phyloP scores from a whole-genome alignment of 2,888 invertebrate genomes.

The Orthonevra nobilis region DNA sequence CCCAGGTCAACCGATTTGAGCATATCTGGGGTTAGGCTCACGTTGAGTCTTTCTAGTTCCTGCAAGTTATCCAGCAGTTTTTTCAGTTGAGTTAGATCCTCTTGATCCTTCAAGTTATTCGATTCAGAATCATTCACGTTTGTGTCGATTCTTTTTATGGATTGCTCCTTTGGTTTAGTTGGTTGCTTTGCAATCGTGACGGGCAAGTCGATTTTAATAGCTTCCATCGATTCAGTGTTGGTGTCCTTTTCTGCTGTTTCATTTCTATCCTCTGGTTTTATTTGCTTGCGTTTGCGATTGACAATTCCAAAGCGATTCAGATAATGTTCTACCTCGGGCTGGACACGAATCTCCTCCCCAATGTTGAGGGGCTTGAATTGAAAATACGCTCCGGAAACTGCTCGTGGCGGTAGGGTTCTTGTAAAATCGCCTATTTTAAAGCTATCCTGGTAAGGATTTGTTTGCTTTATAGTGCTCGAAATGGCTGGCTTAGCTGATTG shows the following conservation, averaged over 20 bases:
- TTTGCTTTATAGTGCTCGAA: slow-evolving; percentile 70
- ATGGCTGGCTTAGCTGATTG: slow-evolving; percentile 75
- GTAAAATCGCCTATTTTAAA: slow-evolving; percentile 75
- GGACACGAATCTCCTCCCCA: slow-evolving; percentile 76
- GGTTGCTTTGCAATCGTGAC: neutral
- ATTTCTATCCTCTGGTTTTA: slow-evolving; percentile 73
- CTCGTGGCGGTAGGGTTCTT: slow-evolving; percentile 74
- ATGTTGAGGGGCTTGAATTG: slow-evolving; percentile 79
- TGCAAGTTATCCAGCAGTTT: slow-evolving; percentile 81
- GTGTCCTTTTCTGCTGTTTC: neutral
- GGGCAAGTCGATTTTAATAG: neutral
- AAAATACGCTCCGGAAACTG: slow-evolving; percentile 77
- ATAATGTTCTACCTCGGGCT: slow-evolving; percentile 79
- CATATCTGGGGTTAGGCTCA: slow-evolving; percentile 78
- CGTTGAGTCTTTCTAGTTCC: slow-evolving; percentile 76
- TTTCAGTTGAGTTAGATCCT: slow-evolving; percentile 81
- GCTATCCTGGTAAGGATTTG: slow-evolving; percentile 53
- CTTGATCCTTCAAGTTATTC: slow-evolving; percentile 76
- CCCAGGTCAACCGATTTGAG: slow-evolving; percentile 78
- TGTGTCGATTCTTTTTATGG: slow-evolving; percentile 56
- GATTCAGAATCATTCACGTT: slow-evolving; percentile 27
- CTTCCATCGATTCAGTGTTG: neutral
- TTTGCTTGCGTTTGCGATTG: slow-evolving; percentile 75
- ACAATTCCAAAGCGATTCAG: slow-evolving; percentile 80
- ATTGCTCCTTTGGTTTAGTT: slow-evolving; percentile 39